Evolutionary conservation across 2,888 invertebrate species (phyloP), one percentile per base, ranked within the genome.

Genomic region (Leptopilina syphax): DNA sequence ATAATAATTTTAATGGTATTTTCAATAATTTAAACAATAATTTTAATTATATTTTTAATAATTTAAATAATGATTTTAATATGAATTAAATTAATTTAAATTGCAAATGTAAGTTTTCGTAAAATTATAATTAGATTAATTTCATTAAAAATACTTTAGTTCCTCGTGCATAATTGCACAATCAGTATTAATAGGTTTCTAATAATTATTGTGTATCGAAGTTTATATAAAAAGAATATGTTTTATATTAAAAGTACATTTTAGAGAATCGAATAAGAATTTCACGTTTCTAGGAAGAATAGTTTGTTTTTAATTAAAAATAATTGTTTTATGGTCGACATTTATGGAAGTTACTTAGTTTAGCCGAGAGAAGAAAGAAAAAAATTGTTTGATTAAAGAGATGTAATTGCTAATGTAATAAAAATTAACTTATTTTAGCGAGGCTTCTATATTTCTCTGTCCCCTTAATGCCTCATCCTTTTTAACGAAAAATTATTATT

Each of bases 381-480:
- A 78, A 78, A 79, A 65, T 44, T 80, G 77, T 73, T 81, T 76
- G 78, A 76, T 82, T 77, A 82, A 86, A 87, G 85, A 86, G 86
- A 88, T 90, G 90, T 90, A 90, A 88, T 84, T 88, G 87, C 85
- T 86, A 85, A 83, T 88, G 86, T 83, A 89, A 90, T 89, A 88
- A 88, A 89, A 85, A 83, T 87, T 87, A 84, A 88, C 88, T 88
- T 87, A 88, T 89, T 88, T 88, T 89, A 86, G 88, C 83, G 85
- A 86, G 85, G 86, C 83, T 85, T 88, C 88, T 88, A 86, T 87
- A 86, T 88, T 88, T 86, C 83, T 87, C 84, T 82, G 84, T 81
- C 85, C 84, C 88, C 88, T 85, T 82, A 79, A 86, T 80, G 87
- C 87, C 86, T 88, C 84, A 85, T 86, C 82, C 86, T 84, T 83